A percentile compares a stretch with the other conserved stretches of the same genome.
Conservation (phyloP, 2,113 vertebrate species). For the Labeo rohita region DNA sequence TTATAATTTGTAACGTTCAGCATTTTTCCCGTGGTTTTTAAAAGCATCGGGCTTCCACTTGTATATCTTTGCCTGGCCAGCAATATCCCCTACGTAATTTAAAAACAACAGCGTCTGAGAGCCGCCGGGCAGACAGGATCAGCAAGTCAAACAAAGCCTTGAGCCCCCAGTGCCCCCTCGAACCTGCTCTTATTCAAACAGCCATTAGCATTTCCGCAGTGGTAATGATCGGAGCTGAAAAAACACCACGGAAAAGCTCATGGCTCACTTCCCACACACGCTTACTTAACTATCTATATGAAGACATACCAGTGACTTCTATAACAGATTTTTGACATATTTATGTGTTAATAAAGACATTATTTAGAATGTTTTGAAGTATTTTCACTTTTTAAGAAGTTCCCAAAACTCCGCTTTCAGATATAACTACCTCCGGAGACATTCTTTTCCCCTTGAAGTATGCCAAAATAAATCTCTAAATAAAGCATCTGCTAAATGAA, state of each 20-base stretch:
- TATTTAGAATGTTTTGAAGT: not conserved
- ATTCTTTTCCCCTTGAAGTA: not conserved
- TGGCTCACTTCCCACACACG: slow-evolving; percentile 45
- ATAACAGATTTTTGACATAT: not conserved
- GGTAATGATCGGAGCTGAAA: slow-evolving; percentile 53
- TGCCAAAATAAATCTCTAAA: not conserved
- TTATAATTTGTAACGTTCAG: slow-evolving; percentile 55
- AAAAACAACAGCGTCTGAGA: slow-evolving; percentile 52
- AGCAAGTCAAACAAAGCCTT: slow-evolving; percentile 49
- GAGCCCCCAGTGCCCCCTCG: slow-evolving; percentile 47
- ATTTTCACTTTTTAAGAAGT: not conserved
- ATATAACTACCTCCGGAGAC: not conserved
- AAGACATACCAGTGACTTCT: not conserved
- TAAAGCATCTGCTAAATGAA: slow-evolving; percentile 35
- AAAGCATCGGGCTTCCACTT: slow-evolving; percentile 42
- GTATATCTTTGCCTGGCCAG: slow-evolving; percentile 47
- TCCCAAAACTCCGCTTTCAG: not conserved
- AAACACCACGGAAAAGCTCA: slow-evolving; percentile 52
- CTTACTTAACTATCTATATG: not conserved
- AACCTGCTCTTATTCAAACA: slow-evolving; percentile 53
- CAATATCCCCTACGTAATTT: slow-evolving; percentile 55
- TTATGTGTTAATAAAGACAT: not conserved
- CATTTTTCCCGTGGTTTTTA: slow-evolving; percentile 43
- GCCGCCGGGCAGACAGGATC: slow-evolving; percentile 52
- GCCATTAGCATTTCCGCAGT: slow-evolving; percentile 58